phyloP scores from a whole-genome alignment of 2,797 vertebrate species.

The Odontamblyopus rebecca region DNA sequence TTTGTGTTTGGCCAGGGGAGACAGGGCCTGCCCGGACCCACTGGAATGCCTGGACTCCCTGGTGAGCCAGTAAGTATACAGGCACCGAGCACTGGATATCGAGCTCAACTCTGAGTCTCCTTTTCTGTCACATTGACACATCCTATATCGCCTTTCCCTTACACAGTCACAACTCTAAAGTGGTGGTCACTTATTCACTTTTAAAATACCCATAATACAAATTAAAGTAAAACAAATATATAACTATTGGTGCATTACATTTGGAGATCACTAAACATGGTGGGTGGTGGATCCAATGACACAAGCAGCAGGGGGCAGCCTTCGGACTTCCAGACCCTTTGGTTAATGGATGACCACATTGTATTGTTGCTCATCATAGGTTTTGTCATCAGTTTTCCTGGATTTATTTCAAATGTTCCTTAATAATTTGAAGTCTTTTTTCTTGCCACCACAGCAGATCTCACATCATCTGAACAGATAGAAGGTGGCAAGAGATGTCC shows the following conservation, averaged over 20 bases:
- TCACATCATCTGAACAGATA: constrained; percentile 34
- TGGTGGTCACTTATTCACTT: constrained; percentile 25
- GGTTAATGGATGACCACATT: no score
- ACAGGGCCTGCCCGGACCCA: constrained; percentile 81
- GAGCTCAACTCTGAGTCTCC: constrained; percentile 42
- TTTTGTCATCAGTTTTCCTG: background rate
- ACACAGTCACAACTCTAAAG: constrained; percentile 35
- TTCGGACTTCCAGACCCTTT: no score
- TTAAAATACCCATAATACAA: background rate
- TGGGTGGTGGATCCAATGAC: background rate
- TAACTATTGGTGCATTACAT: background rate
- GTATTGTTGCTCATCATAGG: background rate
- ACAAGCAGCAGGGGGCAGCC: background rate
- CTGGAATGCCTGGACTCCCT: constrained; percentile 82
- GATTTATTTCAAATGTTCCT: background rate
- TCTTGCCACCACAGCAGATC: background rate
- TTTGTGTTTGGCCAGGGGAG: constrained; percentile 80
- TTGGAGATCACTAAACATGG: no score
- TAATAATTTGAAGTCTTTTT: background rate
- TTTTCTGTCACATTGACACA: constrained; percentile 57
- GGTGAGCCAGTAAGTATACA: constrained; percentile 86
- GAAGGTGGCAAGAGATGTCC: constrained; percentile 44
- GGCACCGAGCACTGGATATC: constrained; percentile 50
- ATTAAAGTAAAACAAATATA: background rate
- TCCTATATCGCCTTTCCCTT: constrained; percentile 29